Evolutionary conservation across 2,113 vertebrate genomes (phyloP).

Genomic region (Fukomys damarensis): DNA sequence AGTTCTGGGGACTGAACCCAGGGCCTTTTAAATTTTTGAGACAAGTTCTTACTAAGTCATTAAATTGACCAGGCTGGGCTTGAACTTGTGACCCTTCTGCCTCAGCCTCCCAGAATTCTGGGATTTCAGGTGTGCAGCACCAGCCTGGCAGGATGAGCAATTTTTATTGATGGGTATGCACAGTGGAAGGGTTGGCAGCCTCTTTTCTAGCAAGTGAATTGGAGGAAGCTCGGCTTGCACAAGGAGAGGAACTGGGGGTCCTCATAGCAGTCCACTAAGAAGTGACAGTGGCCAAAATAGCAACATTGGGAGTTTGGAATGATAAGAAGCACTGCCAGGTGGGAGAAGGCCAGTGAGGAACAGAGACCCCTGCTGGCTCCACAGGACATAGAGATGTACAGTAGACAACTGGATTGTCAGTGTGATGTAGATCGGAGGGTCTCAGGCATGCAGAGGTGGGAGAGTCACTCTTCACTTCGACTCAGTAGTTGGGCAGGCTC

Average conservation of each 20-base stretch:
- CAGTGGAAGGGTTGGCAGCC: background rate
- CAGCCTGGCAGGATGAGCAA: background rate
- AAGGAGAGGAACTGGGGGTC: background rate
- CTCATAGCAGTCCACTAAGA: background rate
- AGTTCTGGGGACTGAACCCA: background rate
- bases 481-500: background rate
- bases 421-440: background rate
- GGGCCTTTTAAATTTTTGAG: background rate
- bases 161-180: background rate
- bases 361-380: background rate
- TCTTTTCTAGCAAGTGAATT: background rate
- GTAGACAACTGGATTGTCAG: background rate
- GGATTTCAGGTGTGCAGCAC: background rate
- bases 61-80: background rate
- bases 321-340: background rate
- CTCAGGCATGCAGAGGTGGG: background rate
- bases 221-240: background rate
- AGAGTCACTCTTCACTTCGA: background rate
- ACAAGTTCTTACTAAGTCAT: background rate
- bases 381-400: background rate
- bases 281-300: background rate
- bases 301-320: background rate
- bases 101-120: background rate
- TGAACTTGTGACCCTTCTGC: background rate
- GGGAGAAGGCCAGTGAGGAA: background rate